Percentiles rank a stretch among this genome's conserved stretches.
Evolutionary conservation across 2,113 vertebrate genomes (phyloP).

Genomic region (Oenanthe melanoleuca): DNA sequence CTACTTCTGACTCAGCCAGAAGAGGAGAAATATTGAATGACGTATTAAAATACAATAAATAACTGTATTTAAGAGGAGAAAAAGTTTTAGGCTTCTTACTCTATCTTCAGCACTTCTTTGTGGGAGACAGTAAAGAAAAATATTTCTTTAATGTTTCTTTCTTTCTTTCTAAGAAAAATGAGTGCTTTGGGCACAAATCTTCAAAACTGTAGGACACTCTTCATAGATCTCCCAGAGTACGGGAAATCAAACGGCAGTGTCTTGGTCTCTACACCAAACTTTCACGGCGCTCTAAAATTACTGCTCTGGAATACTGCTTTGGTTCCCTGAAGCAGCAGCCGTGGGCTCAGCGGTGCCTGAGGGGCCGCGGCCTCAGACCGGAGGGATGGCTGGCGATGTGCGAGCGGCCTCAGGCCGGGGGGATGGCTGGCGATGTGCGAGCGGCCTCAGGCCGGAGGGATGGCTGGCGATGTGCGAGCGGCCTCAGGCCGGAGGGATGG

Average conservation of each 20-base stretch:
- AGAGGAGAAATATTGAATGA: neutral
- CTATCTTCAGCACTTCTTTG: neutral
- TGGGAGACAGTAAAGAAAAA: neutral
- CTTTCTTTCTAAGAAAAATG: neutral
- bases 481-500: no score
- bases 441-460: neutral
- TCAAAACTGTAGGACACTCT: accelerated
- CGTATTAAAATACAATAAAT: no score
- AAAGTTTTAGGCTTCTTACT: neutral
- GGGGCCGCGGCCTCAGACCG: neutral
- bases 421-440: neutral
- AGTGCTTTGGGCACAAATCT: no score
- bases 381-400: neutral
- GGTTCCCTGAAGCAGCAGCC: neutral
- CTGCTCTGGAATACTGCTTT: accelerated
- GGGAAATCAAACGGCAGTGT: neutral
- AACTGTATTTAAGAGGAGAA: neutral
- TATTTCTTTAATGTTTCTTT: no score
- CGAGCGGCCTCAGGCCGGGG: no score
- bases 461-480: no score
- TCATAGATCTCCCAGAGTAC: neutral
- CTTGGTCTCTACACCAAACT: neutral
- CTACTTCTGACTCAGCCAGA: neutral
- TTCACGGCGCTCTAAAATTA: neutral
- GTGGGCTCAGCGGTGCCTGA: accelerated